Percentiles rank a stretch among this genome's conserved stretches.
These are phyloP conservation scores for Scelioninae gen. 1 DNA, from an alignment of 2,888 invertebrate genomes.

Conservation along the genomic window DNA sequence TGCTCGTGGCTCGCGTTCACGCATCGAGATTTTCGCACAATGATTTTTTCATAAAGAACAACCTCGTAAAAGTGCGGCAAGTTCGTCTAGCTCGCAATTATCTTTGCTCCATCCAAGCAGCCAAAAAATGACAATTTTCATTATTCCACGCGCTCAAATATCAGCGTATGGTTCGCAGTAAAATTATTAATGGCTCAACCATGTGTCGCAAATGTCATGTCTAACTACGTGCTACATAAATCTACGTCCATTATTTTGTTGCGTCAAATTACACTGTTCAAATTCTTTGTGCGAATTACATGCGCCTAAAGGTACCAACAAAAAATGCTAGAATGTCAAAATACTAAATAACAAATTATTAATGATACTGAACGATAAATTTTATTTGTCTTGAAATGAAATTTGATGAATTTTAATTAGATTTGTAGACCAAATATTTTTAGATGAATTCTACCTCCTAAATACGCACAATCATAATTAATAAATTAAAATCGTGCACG, in stretches of 20 bases:
- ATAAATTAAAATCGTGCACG: no score
- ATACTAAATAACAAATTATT: no score
- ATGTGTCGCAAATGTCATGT: conserved; percentile 56
- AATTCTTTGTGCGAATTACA: conserved; percentile 1
- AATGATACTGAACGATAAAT: no score
- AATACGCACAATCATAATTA: no score
- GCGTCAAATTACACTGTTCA: conserved; percentile 26
- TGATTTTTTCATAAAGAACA: conserved; percentile 12
- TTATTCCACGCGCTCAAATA: conserved; percentile 20
- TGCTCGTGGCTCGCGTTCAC: background rate
- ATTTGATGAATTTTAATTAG: no score
- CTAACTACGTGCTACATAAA: conserved; percentile 54
- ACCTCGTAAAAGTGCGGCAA: background rate
- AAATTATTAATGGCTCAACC: conserved; percentile 58
- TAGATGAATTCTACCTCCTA: no score
- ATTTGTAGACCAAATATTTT: no score
- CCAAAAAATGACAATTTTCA: conserved; percentile 42
- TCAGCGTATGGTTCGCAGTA: conserved; percentile 41
- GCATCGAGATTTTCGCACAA: background rate
- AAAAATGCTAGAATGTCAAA: no score
- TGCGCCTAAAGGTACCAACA: no score
- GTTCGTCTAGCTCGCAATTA: conserved; percentile 4
- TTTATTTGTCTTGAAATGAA: no score
- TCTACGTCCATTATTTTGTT: conserved; percentile 54
- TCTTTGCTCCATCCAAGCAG: background rate